Percentiles rank a stretch among this genome's conserved stretches.
Conservation (phyloP, 2,888 invertebrate species). For the Volucella bombylans region DNA sequence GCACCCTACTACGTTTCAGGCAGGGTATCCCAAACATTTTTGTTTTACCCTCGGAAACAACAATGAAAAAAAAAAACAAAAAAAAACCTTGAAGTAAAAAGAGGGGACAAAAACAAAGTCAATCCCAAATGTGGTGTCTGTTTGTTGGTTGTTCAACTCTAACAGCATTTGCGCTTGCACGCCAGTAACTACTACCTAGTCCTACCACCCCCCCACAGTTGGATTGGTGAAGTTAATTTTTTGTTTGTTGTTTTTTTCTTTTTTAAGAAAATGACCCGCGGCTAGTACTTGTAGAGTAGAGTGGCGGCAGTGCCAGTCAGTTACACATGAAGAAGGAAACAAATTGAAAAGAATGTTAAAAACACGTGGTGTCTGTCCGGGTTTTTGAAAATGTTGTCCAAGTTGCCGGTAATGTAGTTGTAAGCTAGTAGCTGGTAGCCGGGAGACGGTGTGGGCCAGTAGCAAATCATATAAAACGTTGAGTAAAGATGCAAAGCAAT, state of each 20-base stretch:
- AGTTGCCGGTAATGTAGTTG: constrained; percentile 6
- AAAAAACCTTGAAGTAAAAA: constrained; percentile 25
- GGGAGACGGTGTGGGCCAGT: no score
- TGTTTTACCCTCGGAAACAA: constrained; percentile 38
- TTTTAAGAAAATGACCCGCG: constrained; percentile 65
- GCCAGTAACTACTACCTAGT: constrained; percentile 18
- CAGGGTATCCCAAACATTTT: constrained; percentile 53
- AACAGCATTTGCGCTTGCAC: constrained; percentile 56
- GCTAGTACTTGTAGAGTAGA: constrained; percentile 29
- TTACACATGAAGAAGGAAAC: constrained; percentile 49
- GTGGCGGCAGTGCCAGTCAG: constrained; percentile 21
- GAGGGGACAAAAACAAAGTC: constrained; percentile 58
- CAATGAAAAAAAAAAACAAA: constrained; percentile 32
- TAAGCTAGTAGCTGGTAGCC: no score
- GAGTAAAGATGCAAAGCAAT: constrained; percentile 6
- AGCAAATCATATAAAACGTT: constrained; percentile 6
- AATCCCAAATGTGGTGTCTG: constrained; percentile 69
- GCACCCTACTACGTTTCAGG: constrained; percentile 41
- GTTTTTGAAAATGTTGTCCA: constrained; percentile 38
- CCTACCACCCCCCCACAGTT: constrained; percentile 4
- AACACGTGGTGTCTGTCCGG: constrained; percentile 69
- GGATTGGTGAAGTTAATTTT: constrained; percentile 20
- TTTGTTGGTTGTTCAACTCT: constrained; percentile 68
- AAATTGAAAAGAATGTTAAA: constrained; percentile 67
- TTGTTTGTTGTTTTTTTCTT: constrained; percentile 22